Conservation (phyloP, 2,888 invertebrate species). For the Schizaphis graminum region DNA sequence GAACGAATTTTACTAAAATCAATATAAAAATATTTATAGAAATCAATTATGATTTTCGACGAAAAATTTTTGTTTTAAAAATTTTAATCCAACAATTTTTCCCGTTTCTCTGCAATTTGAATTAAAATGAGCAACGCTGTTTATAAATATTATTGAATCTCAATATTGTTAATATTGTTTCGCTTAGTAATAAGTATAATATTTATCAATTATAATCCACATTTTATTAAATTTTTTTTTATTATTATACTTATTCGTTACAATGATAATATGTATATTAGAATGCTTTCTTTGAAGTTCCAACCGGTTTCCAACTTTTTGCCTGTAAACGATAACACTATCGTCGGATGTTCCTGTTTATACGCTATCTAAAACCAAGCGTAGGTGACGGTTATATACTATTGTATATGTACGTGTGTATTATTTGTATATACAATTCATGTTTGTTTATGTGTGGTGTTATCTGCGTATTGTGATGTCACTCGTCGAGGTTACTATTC, state of each 20-base stretch:
- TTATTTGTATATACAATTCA: background rate
- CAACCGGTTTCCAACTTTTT: background rate
- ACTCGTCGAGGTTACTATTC: slow-evolving; percentile 34
- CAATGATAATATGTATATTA: background rate
- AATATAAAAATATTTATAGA: background rate
- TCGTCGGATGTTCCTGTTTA: background rate
- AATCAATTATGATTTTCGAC: background rate
- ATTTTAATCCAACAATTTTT: background rate
- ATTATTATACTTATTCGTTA: background rate
- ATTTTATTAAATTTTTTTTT: background rate
- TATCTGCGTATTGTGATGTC: slow-evolving; percentile 42
- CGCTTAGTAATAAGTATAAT: background rate
- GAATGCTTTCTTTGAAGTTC: background rate
- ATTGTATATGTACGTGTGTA: background rate
- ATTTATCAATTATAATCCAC: background rate
- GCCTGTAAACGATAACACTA: background rate
- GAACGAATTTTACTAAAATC: background rate
- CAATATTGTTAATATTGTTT: background rate
- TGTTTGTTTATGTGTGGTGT: background rate
- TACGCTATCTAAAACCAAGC: background rate
- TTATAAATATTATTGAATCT: no score
- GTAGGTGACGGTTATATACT: background rate
- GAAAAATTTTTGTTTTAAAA: background rate
- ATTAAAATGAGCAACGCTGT: background rate
- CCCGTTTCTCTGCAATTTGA: background rate